Evolutionary conservation across 2,113 vertebrate genomes (phyloP).

Genomic region (Alethe castanea): DNA sequence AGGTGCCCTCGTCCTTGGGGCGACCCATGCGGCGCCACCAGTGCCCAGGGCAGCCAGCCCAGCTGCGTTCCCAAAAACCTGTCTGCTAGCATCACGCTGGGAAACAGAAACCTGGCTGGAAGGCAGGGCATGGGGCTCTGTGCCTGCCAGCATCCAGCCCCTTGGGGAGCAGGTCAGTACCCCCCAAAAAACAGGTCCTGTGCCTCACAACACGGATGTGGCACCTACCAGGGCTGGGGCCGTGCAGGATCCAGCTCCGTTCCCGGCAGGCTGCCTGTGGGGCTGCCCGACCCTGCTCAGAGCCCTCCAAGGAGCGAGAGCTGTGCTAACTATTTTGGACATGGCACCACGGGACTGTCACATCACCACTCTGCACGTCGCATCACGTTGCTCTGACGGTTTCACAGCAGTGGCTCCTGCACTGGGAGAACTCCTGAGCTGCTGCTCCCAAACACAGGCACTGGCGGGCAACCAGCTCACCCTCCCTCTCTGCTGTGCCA

Average conservation of each 20-base stretch:
- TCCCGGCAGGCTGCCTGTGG: neutral
- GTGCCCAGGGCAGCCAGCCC: neutral
- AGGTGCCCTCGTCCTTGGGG: conserved; percentile 37
- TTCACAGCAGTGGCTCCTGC: neutral
- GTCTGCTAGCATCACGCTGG: neutral
- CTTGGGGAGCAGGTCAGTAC: neutral
- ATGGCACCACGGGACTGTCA: conserved; percentile 46
- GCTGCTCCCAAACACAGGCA: conserved; percentile 9
- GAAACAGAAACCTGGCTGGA: neutral
- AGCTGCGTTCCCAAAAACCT: neutral
- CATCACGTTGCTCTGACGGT: conserved; percentile 30
- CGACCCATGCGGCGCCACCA: neutral
- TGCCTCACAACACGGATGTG: rapidly evolving
- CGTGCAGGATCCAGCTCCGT: rapidly evolving
- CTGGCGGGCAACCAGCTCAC: neutral
- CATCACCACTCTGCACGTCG: neutral
- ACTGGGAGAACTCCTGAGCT: neutral
- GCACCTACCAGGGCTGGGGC: neutral
- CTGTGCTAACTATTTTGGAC: conserved; percentile 46
- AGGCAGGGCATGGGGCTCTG: neutral
- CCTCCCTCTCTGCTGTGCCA: rapidly evolving
- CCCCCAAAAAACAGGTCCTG: neutral
- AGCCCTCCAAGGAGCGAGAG: neutral
- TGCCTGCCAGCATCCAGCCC: rapidly evolving
- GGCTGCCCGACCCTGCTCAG: neutral